Percentiles rank a stretch among this genome's conserved stretches.
Evolutionary conservation across 2,113 vertebrate species (phyloP).

Genomic region (Nerophis ophidion): DNA sequence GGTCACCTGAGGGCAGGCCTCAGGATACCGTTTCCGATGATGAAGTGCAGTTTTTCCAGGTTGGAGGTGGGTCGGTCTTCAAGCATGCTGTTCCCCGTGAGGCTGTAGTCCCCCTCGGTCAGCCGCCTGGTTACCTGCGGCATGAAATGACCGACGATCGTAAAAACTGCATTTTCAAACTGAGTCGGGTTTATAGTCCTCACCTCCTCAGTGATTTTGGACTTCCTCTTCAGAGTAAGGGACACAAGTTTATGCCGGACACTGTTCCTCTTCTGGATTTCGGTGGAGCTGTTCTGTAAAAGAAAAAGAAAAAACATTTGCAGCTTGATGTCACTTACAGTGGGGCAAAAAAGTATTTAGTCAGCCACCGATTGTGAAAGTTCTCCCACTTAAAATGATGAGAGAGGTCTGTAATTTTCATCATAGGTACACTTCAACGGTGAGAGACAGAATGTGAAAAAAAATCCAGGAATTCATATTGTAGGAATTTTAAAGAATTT

Average conservation of each 20-base stretch:
- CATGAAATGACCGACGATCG: not conserved
- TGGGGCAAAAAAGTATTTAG: too few species aligned
- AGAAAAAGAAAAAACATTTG: not conserved
- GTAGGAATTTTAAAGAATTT: too few species aligned
- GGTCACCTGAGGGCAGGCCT: slow-evolving; percentile 85
- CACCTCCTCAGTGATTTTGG: slow-evolving; percentile 95
- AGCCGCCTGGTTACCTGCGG: slow-evolving; percentile 87
- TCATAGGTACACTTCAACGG: too few species aligned
- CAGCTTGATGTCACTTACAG: not conserved
- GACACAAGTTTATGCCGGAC: slow-evolving; percentile 93
- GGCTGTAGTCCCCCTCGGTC: slow-evolving; percentile 81
- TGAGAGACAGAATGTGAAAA: too few species aligned
- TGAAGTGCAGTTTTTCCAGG: slow-evolving; percentile 96
- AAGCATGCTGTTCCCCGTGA: slow-evolving; percentile 94
- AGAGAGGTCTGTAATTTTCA: too few species aligned
- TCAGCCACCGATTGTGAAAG: too few species aligned
- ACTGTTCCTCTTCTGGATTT: slow-evolving; percentile 89
- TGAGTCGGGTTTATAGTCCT: slow-evolving; percentile 15
- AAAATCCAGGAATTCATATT: too few species aligned
- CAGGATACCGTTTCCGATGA: slow-evolving; percentile 96
- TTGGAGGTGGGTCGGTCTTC: slow-evolving; percentile 97
- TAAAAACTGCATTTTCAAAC: too few species aligned
- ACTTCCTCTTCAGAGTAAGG: slow-evolving; percentile 96
- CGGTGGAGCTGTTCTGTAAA: slow-evolving; percentile 75
- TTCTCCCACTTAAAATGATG: too few species aligned